Conservation (phyloP, 30 jellyfish, hydroid and myxozoan species). For the Hydra vulgaris region DNA sequence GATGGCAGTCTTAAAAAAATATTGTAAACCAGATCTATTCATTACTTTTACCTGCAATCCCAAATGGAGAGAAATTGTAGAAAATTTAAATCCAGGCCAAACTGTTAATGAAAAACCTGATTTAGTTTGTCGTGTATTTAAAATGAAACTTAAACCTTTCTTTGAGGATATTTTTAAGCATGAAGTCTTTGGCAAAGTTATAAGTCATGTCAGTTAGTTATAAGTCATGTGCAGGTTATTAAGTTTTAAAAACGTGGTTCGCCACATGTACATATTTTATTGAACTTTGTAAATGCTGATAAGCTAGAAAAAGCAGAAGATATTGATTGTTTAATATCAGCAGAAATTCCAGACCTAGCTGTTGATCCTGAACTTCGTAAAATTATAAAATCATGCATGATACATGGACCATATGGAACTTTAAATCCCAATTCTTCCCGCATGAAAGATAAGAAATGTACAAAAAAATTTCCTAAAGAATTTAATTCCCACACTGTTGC, state of each 20-base stretch:
- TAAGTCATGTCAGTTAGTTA: constrained; percentile 1
- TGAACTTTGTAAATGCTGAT: background rate
- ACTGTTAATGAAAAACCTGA: constrained; percentile 31
- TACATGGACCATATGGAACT: constrained; percentile 73
- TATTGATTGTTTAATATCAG: constrained; percentile 27
- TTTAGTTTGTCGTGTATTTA: constrained; percentile 19
- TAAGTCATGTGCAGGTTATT: constrained; percentile 24
- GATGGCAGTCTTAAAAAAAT: constrained; percentile 27
- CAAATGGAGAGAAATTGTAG: constrained; percentile 20
- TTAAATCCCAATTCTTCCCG: constrained; percentile 36
- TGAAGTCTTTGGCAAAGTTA: constrained; percentile 14
- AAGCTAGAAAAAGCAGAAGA: background rate
- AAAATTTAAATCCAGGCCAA: constrained; percentile 25
- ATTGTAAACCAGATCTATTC: constrained; percentile 38
- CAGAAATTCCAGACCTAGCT: constrained; percentile 21
- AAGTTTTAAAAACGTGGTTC: constrained; percentile 47
- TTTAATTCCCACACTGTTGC: constrained; percentile 14
- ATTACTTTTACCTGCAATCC: constrained; percentile 49
- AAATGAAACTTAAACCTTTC: constrained; percentile 12
- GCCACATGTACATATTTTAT: constrained; percentile 54
- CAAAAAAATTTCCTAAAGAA: constrained; percentile 27
- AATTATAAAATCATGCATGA: constrained; percentile 41
- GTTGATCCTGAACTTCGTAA: constrained; percentile 25
- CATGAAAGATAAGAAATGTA: constrained; percentile 55
- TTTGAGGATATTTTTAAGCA: constrained; percentile 16